Conservation (phyloP, 2,797 vertebrate genomes). For the Xenops minutus region DNA sequence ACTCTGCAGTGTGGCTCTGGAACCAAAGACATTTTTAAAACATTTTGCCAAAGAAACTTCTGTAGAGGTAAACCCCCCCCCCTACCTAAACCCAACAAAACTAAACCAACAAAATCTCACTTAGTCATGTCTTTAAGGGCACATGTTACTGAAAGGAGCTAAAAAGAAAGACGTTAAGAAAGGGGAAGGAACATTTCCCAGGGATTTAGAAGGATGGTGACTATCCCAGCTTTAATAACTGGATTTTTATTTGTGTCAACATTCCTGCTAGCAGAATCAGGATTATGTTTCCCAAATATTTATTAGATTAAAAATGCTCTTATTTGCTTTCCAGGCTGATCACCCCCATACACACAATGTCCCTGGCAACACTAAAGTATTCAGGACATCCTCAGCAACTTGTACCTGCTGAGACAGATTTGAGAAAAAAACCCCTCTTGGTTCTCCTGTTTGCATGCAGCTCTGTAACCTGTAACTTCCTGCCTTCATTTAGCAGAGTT, state of each 20-base stretch:
- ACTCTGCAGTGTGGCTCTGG: background rate
- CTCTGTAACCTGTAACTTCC: constrained; percentile 45
- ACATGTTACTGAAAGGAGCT: background rate
- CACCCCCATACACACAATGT: background rate
- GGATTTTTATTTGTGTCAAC: background rate
- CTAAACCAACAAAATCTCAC: background rate
- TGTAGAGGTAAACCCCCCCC: background rate
- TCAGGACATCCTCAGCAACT: background rate
- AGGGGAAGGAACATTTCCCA: background rate
- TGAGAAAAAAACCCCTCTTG: background rate
- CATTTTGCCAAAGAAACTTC: constrained; percentile 21
- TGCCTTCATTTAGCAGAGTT: constrained; percentile 62
- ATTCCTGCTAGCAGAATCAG: background rate
- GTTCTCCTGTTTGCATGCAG: constrained; percentile 53
- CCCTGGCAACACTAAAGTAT: background rate
- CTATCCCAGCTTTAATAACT: background rate
- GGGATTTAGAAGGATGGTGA: background rate
- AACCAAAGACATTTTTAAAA: constrained; percentile 10
- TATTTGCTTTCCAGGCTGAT: background rate
- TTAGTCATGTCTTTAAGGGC: background rate
- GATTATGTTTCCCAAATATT: background rate
- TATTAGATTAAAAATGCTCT: background rate
- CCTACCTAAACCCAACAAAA: background rate
- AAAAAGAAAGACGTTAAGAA: background rate
- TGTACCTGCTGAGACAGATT: constrained; percentile 25